Percentiles rank a stretch among this genome's conserved stretches.
These are phyloP conservation scores for Plebejus argus DNA, from an alignment of 2,888 invertebrate species.

Conservation along the genomic window DNA sequence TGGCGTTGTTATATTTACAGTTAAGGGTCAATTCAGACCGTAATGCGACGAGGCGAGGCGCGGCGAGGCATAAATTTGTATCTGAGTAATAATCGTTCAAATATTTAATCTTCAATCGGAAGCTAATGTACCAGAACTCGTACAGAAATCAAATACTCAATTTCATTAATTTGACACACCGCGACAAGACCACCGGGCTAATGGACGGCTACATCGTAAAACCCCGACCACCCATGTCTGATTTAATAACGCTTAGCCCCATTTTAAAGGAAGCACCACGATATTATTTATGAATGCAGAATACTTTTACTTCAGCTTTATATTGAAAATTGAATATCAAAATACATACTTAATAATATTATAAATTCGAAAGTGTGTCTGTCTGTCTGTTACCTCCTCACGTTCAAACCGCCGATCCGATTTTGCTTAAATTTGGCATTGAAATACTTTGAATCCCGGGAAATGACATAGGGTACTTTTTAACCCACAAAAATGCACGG, in stretches of 20 bases:
- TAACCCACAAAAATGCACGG: no score
- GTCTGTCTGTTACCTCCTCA: no score
- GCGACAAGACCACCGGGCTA: slow-evolving; percentile 16
- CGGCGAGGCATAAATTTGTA: no score
- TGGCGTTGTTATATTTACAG: no score
- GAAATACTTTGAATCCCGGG: no score
- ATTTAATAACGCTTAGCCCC: slow-evolving; percentile 6
- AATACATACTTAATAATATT: background rate
- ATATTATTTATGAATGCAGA: background rate
- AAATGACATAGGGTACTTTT: no score
- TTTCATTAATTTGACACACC: slow-evolving; percentile 27
- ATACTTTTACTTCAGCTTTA: background rate
- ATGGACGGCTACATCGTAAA: slow-evolving; percentile 4
- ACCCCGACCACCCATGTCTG: background rate
- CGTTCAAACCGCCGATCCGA: no score
- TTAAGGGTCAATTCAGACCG: no score
- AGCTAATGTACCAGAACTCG: background rate
- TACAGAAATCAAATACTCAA: background rate
- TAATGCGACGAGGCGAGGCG: no score
- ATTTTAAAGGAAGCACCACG: background rate
- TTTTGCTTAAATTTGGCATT: no score
- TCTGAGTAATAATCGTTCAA: no score
- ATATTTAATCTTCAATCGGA: background rate
- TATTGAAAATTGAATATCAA: background rate
- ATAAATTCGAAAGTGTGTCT: no score